phyloP scores from a whole-genome alignment of 2,888 invertebrate genomes.

The Aricia artaxerxes region DNA sequence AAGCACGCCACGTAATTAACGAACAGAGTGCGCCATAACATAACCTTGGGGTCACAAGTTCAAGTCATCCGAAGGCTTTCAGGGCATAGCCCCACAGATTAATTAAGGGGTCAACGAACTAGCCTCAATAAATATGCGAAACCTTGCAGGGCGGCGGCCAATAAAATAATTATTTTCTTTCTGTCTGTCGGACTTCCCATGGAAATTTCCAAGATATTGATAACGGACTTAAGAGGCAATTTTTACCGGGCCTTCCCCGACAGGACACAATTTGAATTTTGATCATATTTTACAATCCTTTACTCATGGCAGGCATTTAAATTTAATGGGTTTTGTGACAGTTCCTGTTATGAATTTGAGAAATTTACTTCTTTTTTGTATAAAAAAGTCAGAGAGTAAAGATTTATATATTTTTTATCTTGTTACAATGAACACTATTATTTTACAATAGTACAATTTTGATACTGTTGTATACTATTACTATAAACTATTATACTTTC shows the following conservation, averaged over 20 bases:
- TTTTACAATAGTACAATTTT: too few species aligned
- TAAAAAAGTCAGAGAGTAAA: neutral
- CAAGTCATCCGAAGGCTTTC: neutral
- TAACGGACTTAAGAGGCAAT: neutral
- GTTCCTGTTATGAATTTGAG: neutral
- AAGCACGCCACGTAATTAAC: neutral
- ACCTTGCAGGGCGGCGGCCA: neutral
- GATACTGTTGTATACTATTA: too few species aligned
- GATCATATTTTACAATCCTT: neutral
- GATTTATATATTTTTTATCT: too few species aligned
- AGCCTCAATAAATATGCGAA: conserved; percentile 1
- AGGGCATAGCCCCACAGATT: neutral
- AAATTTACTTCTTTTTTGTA: neutral
- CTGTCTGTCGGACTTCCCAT: neutral
- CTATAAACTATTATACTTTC: too few species aligned
- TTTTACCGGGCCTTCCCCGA: neutral
- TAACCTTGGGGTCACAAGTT: conserved; percentile 1
- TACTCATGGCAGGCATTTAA: neutral
- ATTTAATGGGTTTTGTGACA: neutral
- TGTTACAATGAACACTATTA: too few species aligned
- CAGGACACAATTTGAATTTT: neutral
- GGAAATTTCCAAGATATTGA: neutral
- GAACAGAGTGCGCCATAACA: neutral
- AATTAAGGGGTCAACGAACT: neutral
- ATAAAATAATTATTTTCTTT: neutral